phyloP scores from a whole-genome alignment of 2,113 vertebrate species.

The Ophthalmolycus amberensis region DNA sequence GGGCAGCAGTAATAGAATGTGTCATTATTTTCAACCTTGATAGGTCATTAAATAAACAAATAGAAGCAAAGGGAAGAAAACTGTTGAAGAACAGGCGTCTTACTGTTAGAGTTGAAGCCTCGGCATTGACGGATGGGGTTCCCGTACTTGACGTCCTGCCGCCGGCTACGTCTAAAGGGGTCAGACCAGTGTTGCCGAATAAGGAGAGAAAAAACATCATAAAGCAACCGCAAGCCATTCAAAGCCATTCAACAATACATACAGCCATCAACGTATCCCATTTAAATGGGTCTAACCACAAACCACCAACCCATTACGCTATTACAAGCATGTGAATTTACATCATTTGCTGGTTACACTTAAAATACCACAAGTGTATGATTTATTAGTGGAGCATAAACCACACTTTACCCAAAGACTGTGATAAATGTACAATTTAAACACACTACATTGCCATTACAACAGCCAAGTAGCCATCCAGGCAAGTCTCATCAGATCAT shows the following conservation, averaged over 20 bases:
- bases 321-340: background rate
- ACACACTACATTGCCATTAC: constrained; percentile 9
- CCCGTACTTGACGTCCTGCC: constrained; percentile 88
- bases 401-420: constrained; percentile 9
- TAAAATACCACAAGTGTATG: background rate
- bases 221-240: constrained; percentile 78
- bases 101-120: constrained; percentile 88
- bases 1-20: background rate
- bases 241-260: constrained; percentile 66
- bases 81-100: constrained; percentile 19
- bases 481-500: constrained; percentile 4
- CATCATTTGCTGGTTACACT: background rate
- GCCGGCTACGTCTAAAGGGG: constrained; percentile 86
- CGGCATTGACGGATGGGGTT: constrained; percentile 88
- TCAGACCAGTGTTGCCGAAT: constrained; percentile 79
- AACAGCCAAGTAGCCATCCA: constrained; percentile 55
- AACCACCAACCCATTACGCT: constrained; percentile 4
- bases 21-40: background rate
- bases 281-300: background rate
- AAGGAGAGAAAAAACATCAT: constrained; percentile 75
- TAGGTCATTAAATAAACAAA: constrained; percentile 23
- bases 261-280: background rate
- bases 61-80: background rate
- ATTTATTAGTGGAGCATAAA: constrained; percentile 35
- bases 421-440: background rate